These are phyloP conservation scores for Cantharis rufa DNA, from an alignment of 2,888 invertebrate species.

Conservation along the genomic window DNA sequence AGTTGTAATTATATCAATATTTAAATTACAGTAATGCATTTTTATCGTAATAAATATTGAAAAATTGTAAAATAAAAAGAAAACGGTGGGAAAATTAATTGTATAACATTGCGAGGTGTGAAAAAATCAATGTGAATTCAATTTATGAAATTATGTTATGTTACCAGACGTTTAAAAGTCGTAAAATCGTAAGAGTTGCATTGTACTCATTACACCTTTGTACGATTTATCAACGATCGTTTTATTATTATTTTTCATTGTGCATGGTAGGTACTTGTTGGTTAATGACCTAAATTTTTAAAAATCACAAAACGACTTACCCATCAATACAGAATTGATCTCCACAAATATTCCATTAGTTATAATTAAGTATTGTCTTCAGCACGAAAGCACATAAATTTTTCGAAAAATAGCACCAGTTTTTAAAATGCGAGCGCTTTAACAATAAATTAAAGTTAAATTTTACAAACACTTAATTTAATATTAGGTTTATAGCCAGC, in stretches of 20 bases:
- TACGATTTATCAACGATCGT: not conserved
- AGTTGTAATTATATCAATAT: not conserved
- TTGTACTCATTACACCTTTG: not conserved
- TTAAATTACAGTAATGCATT: not conserved
- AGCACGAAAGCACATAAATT: not conserved
- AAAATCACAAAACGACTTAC: not conserved
- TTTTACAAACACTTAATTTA: not conserved
- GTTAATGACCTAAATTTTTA: not conserved
- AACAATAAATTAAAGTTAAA: not conserved
- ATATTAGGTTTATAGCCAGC: not conserved
- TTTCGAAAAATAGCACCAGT: not conserved
- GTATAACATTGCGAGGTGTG: not conserved
- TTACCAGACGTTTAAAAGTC: not conserved
- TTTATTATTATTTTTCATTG: not conserved
- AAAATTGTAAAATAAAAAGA: too few relatives aligned
- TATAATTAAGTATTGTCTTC: not conserved
- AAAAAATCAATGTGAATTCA: not conserved
- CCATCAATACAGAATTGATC: not conserved
- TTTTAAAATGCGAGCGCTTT: not conserved
- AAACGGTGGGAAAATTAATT: not conserved
- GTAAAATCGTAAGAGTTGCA: not conserved
- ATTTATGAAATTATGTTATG: not conserved
- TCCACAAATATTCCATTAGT: conserved; percentile 2
- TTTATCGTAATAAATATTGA: too few relatives aligned
- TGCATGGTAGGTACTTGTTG: not conserved